Base-by-base conservation (phyloP, 2,113 vertebrate species). In the Prionailurus bengalensis region DNA sequence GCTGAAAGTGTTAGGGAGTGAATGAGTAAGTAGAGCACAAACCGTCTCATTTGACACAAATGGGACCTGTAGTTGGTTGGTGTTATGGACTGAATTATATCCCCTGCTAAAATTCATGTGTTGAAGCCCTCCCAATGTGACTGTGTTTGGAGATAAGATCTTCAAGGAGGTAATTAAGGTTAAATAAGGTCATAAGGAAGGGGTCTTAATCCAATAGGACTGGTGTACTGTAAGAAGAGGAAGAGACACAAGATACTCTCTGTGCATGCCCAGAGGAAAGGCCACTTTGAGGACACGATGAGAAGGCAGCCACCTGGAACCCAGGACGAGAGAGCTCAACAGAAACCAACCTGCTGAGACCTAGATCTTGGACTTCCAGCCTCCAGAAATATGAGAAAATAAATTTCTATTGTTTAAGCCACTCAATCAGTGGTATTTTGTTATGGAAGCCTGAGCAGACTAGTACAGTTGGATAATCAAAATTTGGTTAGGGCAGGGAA, bases 361-460 rank as follows among this genome's bases (percentile, higher is more conserved):
- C n/a, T 51, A 74, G 68, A 95, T 90, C 55, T 89, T 89, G 6
- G 33, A 65, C 55, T 94, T 89, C 12, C 36, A 89, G 85, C 33
- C 55, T 71, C 68, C n/a, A 89, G n/a, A 95, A 82, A 42, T 74
- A 42, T 0, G 27, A 65, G 45, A 65, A 82, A 81, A 83, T 51
- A 74, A 63, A n/a, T 83, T 63, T 83, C 27, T 89, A 4, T 63
- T 83, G 4, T 94, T 89, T 82, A 82, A 82, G 27, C 70, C 42
- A 53, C 27, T 65, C 14, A 65, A 10, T 42, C 66, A 68, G 31
- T 94, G 55, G 68, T 80, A 65, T 39, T 65, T 82, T 89, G 33
- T 82, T 89, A 94, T 27, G 53, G 53, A 25, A 81, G 55, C 53
- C 78, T 39, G 19, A 89, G 33, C 66, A 82, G 33, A 89, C n/a